Percentiles rank a stretch among this genome's conserved stretches.
Evolutionary conservation across 2,113 vertebrate species (phyloP).

Genomic region (Galemys pyrenaicus): DNA sequence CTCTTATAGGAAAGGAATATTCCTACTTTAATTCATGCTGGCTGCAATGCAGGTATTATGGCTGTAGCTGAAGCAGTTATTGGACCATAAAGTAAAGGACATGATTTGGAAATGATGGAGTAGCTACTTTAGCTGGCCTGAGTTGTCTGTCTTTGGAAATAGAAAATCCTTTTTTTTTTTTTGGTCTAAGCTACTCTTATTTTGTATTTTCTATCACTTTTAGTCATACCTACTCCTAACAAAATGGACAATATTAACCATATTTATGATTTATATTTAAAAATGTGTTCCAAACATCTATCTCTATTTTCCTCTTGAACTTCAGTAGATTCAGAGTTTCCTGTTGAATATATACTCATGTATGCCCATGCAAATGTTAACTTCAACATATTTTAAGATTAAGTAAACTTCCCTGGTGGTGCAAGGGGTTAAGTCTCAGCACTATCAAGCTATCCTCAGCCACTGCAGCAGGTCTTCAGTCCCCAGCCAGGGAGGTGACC

Average conservation of each 20-base stretch:
- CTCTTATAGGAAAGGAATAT: neutral
- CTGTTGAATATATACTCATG: neutral
- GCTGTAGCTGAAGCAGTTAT: neutral
- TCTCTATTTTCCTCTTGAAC: neutral
- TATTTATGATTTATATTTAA: neutral
- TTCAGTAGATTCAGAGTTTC: neutral
- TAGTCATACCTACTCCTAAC: neutral
- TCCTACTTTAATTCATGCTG: neutral
- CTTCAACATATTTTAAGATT: conserved; percentile 6
- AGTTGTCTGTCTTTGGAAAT: neutral
- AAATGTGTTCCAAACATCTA: neutral
- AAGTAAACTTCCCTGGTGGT: too few relatives aligned
- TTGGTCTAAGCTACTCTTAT: neutral
- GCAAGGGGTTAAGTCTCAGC: too few relatives aligned
- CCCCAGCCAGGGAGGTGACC: too few relatives aligned
- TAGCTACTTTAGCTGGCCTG: neutral
- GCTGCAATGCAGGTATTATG: neutral
- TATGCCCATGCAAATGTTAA: neutral
- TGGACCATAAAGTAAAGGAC: neutral
- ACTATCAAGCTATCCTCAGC: too few relatives aligned
- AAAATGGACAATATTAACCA: neutral
- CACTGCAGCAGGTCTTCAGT: too few relatives aligned
- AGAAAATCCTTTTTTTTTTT: neutral
- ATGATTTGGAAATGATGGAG: neutral
- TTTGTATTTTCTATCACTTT: neutral